Percentiles rank a stretch among this genome's conserved stretches.
Evolutionary conservation across 2,888 invertebrate genomes (phyloP).

Genomic region (Drosophila tanythrix): DNA sequence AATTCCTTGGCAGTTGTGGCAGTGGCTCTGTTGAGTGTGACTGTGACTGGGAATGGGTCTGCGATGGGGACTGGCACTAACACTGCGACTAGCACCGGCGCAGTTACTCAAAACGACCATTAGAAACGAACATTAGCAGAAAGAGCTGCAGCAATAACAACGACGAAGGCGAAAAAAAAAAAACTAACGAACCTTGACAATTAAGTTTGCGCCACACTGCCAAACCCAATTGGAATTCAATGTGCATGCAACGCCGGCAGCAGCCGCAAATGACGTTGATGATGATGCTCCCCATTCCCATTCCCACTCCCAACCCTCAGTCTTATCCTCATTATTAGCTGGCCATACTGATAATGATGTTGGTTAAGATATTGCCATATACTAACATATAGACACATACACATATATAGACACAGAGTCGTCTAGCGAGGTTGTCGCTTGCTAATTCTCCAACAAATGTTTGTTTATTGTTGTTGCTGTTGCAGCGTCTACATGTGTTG

Average conservation of each 20-base stretch:
- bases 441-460: slow-evolving; percentile 77
- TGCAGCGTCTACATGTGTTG: slow-evolving; percentile 71
- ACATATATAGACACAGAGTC: slow-evolving; percentile 24
- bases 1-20: slow-evolving; percentile 67
- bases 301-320: slow-evolving; percentile 5
- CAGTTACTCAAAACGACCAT: slow-evolving; percentile 78
- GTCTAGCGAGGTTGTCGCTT: slow-evolving; percentile 56
- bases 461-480: slow-evolving; percentile 55
- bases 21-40: slow-evolving; percentile 39
- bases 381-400: slow-evolving; percentile 17
- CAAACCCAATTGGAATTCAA: slow-evolving; percentile 78
- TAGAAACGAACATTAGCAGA: slow-evolving; percentile 75
- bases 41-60: slow-evolving; percentile 27
- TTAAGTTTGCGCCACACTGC: slow-evolving; percentile 78
- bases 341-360: slow-evolving; percentile 62
- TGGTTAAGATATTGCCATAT: slow-evolving; percentile 54
- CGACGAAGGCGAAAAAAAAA: slow-evolving; percentile 39
- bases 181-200: slow-evolving; percentile 79
- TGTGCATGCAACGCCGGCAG: slow-evolving; percentile 70
- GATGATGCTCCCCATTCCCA: slow-evolving; percentile 59
- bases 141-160: slow-evolving; percentile 32
- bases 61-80: slow-evolving; percentile 14
- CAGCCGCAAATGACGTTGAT: slow-evolving; percentile 70
- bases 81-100: slow-evolving; percentile 32
- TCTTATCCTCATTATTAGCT: slow-evolving; percentile 50